Conservation (phyloP, 2,113 vertebrate species). For the Albula glossodonta region DNA sequence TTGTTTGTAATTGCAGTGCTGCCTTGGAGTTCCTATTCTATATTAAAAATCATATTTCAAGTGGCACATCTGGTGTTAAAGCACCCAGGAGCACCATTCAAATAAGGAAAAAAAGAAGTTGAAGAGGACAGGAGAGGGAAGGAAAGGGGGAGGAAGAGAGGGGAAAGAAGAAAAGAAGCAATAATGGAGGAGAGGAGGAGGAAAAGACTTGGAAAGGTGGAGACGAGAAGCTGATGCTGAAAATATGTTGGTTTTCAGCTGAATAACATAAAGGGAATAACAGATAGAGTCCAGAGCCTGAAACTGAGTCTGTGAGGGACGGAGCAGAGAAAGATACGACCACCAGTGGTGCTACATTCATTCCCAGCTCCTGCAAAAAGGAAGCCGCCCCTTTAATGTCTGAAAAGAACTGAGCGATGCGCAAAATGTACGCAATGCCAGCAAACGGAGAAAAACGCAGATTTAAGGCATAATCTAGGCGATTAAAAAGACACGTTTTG, state of each 20-base stretch:
- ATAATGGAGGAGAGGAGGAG: slow-evolving; percentile 11
- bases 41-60: slow-evolving; percentile 19
- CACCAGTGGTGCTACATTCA: not conserved
- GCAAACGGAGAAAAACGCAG: not conserved
- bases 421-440: not conserved
- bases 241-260: slow-evolving; percentile 1
- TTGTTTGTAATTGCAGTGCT: not conserved
- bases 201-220: not conserved
- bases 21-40: not conserved
- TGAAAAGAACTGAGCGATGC: not conserved
- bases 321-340: not conserved
- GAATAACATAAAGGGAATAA: slow-evolving; percentile 36
- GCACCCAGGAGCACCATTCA: slow-evolving; percentile 5
- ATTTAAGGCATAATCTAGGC: slow-evolving; percentile 34
- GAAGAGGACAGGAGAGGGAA: not conserved
- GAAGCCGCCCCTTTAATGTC: not conserved
- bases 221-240: not conserved
- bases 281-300: no score
- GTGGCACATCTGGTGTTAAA: not conserved
- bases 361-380: not conserved
- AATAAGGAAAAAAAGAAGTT: slow-evolving; percentile 5
- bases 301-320: not conserved
- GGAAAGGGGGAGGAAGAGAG: not conserved
- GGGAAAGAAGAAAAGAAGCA: slow-evolving; percentile 5
- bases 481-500: slow-evolving; percentile 44